phyloP scores from a whole-genome alignment of 1,140 invertebrate species.

The Drosophila repletoides region DNA sequence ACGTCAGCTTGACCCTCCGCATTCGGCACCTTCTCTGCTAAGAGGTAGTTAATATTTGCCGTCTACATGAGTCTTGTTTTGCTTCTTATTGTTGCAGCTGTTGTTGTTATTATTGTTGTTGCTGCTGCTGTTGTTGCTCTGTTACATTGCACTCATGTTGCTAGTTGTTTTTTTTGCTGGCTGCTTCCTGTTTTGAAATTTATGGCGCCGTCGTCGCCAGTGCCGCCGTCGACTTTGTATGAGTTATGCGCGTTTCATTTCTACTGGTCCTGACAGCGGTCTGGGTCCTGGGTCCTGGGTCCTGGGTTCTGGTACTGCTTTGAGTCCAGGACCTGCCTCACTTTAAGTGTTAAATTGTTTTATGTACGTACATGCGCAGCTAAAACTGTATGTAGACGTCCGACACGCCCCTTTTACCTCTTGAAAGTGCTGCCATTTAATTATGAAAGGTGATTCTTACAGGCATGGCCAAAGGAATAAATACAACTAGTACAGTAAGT shows the following conservation, averaged over 20 bases:
- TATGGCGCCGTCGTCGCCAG: conserved; percentile 31
- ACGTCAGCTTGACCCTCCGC: conserved; percentile 15
- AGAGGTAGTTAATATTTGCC: conserved; percentile 36
- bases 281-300: background rate
- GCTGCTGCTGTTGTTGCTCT: conserved; percentile 5
- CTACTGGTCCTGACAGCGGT: background rate
- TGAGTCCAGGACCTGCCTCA: conserved; percentile 41
- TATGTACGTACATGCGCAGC: conserved; percentile 52
- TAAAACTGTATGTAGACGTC: conserved; percentile 28
- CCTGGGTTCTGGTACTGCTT: conserved; percentile 10
- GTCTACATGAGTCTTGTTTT: conserved; percentile 22
- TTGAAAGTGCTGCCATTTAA: conserved; percentile 50
- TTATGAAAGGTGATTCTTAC: conserved; percentile 51
- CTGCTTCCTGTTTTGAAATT: conserved; percentile 42
- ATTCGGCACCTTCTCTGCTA: conserved; percentile 5
- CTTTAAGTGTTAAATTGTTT: conserved; percentile 76
- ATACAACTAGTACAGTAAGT: too few relatives aligned
- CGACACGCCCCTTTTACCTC: background rate
- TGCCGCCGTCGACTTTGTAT: conserved; percentile 32
- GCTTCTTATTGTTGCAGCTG: background rate
- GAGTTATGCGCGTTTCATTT: conserved; percentile 42
- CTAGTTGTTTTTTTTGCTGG: conserved; percentile 32
- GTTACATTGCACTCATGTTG: conserved; percentile 25
- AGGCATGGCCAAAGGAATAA: too few relatives aligned
- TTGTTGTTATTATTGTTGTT: background rate